Base-by-base conservation (phyloP, 1,140 invertebrate genomes). In the Drosophila sucinea region DNA sequence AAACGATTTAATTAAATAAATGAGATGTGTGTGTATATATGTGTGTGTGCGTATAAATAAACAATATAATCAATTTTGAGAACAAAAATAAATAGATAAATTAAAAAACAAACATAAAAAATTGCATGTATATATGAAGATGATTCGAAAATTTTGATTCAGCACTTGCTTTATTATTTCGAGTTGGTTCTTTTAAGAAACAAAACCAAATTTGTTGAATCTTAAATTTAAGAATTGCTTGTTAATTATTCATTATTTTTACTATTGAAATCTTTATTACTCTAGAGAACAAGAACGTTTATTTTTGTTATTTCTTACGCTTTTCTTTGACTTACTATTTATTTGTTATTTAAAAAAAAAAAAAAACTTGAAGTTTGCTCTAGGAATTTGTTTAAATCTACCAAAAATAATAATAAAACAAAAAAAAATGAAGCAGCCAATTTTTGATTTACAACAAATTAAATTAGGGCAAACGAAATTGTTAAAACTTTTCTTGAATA, bases 221-320 rank as follows among this genome's bases (percentile, higher is more conserved):
- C 74, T 74, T 30, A 56, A 40, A 72, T 66, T 6, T 51, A 27
- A 60, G 41, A 65, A 35, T 71, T 44, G 40, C 68, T 10, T 58
- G 67, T 70, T 38, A 17, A 25, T 44, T 67, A 92, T 47, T 81
- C 47, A 11, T 78, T 79, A 75, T 76, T 70, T 79, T 72, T 68
- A 55, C 80, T 79, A 83, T 76, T 67, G 51, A 78, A 85, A 64
- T 64, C 33, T 60, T 60, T 72, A 63, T 68, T 74, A 75, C 47
- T 56, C 70, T 87, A 82, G 11, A 82, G 11, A 60, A 51, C 70
- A 77, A 80, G 47, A 78, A 47, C 70, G 70, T 66, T 67, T 73
- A 80, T 63, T 56, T 71, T 68, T 47, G 65, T 41, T 29, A 30
- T 41, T 57, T 47, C 62, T 78, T 68, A 81, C 76, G 69, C 79